Percentiles rank a stretch among this genome's conserved stretches.
These are phyloP conservation scores for Myzus persicae DNA, from an alignment of 1,140 invertebrate genomes.

Conservation along the genomic window DNA sequence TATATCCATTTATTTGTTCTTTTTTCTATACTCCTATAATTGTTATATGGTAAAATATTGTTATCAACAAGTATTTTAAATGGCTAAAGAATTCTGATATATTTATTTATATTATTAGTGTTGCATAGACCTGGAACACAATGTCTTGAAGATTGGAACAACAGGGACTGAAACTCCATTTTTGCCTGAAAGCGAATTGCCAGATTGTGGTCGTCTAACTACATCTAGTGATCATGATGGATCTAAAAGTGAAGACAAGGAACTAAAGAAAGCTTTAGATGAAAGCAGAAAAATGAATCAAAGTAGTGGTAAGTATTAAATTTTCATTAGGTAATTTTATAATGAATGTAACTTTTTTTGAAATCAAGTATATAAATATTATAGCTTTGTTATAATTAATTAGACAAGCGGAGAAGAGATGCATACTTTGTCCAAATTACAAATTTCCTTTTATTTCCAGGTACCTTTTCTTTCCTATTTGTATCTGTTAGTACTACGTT, in stretches of 20 bases:
- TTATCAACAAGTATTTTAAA: background rate
- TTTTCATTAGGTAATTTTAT: background rate
- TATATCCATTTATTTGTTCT: background rate
- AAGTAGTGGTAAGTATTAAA: constrained; percentile 17
- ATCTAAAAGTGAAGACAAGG: constrained; percentile 70
- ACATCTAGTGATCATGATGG: constrained; percentile 65
- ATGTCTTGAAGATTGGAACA: constrained; percentile 91
- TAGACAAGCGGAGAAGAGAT: constrained; percentile 33
- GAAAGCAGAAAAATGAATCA: constrained; percentile 65
- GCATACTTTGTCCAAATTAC: constrained; percentile 1
- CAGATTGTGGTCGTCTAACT: constrained; percentile 71
- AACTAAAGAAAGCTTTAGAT: constrained; percentile 71
- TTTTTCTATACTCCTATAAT: background rate
- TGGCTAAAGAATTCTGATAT: background rate
- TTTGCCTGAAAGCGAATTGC: constrained; percentile 85
- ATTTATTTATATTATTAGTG: constrained; percentile 70
- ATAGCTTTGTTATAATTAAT: constrained; percentile 3
- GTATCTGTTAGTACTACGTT: background rate
- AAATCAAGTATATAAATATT: background rate
- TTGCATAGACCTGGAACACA: constrained; percentile 90
- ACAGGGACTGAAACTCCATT: constrained; percentile 93
- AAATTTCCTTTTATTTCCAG: constrained; percentile 17
- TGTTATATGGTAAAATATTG: constrained; percentile 17
- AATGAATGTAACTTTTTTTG: background rate
- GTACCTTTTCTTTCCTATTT: constrained; percentile 1